Conservation (phyloP, 2,113 vertebrate species). For the Phalacrocorax aristotelis region DNA sequence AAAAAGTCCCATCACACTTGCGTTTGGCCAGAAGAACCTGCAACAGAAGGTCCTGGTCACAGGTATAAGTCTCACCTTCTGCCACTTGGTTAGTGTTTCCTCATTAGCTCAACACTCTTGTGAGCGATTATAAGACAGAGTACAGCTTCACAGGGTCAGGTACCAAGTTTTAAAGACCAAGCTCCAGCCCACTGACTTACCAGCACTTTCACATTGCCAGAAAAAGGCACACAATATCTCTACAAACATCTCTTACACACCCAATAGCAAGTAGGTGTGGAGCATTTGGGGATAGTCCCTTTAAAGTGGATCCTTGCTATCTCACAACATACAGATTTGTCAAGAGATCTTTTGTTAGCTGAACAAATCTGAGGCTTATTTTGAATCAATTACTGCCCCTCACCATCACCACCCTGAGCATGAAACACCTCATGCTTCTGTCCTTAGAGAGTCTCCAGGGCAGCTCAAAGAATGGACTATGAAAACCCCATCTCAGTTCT, state of each 20-base stretch:
- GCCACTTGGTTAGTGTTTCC: background rate
- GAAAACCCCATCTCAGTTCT: background rate
- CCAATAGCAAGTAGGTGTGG: background rate
- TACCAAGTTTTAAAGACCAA: background rate
- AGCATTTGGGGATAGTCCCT: background rate
- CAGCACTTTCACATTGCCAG: background rate
- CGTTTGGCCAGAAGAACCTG: constrained; percentile 95
- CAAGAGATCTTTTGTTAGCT: background rate
- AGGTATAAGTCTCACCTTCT: background rate
- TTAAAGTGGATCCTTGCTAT: background rate
- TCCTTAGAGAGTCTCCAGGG: background rate
- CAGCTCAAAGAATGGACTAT: background rate
- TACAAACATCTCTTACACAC: background rate
- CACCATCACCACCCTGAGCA: background rate
- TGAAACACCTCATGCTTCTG: background rate
- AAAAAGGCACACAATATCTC: rapidly evolving
- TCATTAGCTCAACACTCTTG: background rate
- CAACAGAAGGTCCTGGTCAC: background rate
- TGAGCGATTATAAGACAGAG: background rate
- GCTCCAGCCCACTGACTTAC: background rate
- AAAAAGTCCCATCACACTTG: constrained; percentile 90
- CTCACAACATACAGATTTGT: background rate
- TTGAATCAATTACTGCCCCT: background rate
- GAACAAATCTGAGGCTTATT: background rate
- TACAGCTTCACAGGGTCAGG: background rate